Base-by-base conservation (phyloP, 2,797 vertebrate genomes). In the Yasuhikotakia modesta region DNA sequence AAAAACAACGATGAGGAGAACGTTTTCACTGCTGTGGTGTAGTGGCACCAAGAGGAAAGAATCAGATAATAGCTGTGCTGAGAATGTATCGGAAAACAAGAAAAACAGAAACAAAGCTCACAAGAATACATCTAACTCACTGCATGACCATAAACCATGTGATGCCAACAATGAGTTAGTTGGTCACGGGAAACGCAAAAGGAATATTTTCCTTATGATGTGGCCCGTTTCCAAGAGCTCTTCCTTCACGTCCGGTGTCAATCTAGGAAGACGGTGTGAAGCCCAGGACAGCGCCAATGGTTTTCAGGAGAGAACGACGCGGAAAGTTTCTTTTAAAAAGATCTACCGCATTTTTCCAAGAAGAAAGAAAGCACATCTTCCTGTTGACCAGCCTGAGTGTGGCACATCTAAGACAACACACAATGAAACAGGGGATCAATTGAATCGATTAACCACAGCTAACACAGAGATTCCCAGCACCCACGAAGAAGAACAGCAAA, bases 201-300 rank as follows among this genome's bases (percentile, higher is more conserved):
- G 21, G 77, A 46, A 81, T 13, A 12, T 73, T 86, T 10, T 86
- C 84, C 14, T 60, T 1, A 86, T 90, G 27, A 79, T 91, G 35
- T 94, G 93, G 93, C 82, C 88, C 70, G 84, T 93, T 45, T 85
- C 93, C 77, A 94, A 91, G 85, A 87, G 79, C 48, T 83, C 92
- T 0, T 17, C 93, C 6, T 90, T 85, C 0, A 81, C 79, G 45
- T 87, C 80, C 53, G 88, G 85, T 80, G 86, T 82, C 79, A 83
- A 39, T 84, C 63, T 77, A 87, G 81, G 85, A 80, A 76, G 88
- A 0, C 86, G 87, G 66, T 84, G 83, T 13, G 46, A 52, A 69
- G 75, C 70, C 13, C 58, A 39, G 0, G 68, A 21, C 6, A 11
- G 6, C 14, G 27, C 30, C 8, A 50, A 57, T 2, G 64, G 74